Base-by-base conservation (phyloP, 2,113 vertebrate genomes). In the Zosterops lateralis region DNA sequence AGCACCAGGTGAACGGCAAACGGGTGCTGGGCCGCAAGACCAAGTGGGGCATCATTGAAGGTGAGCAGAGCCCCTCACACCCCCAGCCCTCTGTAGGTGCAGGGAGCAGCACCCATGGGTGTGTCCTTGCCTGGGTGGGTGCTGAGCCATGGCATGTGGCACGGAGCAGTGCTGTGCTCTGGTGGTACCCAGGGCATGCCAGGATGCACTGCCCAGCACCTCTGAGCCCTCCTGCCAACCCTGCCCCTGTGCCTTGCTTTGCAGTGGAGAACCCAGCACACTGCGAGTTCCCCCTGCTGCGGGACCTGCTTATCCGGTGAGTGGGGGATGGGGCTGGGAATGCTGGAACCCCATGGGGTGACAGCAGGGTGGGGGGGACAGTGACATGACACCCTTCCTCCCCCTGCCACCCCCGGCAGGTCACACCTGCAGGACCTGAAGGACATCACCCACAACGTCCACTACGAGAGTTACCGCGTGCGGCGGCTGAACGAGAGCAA, bases 1-100 rank as follows among this genome's bases (percentile, higher is more conserved):
- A 99, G 87, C 98, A 99, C 94, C 97, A 99, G 76, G 98, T 99
- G 94, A 99, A 99, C 0, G 99, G 99, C 80, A 99, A 98, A 95
- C 98, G 98, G 62, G 98, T 99, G 79, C 96, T 99, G 95, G 99
- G 99, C 71, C 98, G 99, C 65, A 99, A 99, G 97, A 99, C 99
- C 54, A 99, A 99, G 93, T 99, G 99, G 99, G 99, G 99, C 51
- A 97, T 99, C 95, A 98, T 99, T 20, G 99, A 99, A 99, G 99
- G 99, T 99, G 91, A 97, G 93, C 1, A 3, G 45, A 61, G 38
- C 17, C 42, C 66, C 40, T 50, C 6, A 11, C 4, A 10, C 1
- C 61, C 40, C 34, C 38, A 6, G 66, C 25, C 22, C 26, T 38
- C 19, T 2, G 3, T 42, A 12, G 34, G 8, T 4, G 3, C 0